These are phyloP conservation scores for Latrodectus hesperus DNA, from an alignment of 2,888 invertebrate genomes.

Conservation along the genomic window DNA sequence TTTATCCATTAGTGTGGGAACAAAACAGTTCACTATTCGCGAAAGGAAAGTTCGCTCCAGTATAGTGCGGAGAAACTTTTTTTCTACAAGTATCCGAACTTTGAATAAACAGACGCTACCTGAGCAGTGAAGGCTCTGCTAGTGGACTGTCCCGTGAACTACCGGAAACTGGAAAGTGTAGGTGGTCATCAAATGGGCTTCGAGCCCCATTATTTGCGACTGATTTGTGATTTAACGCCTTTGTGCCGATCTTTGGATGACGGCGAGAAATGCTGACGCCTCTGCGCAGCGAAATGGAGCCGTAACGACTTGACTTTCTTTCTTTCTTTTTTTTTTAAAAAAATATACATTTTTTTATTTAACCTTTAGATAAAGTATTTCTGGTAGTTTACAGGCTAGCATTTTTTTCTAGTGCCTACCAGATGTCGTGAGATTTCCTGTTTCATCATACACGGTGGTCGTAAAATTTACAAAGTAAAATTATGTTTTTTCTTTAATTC, in stretches of 20 bases:
- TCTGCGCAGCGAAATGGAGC: conserved; percentile 23
- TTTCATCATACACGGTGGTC: background rate
- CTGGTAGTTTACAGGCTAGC: background rate
- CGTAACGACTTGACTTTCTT: conserved; percentile 10
- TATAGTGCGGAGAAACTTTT: conserved; percentile 6
- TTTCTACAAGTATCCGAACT: conserved; percentile 3
- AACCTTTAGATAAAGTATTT: background rate
- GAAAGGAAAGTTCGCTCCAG: conserved; percentile 11
- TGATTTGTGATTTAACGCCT: conserved; percentile 61
- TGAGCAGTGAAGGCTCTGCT: background rate
- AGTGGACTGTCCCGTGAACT: conserved; percentile 29
- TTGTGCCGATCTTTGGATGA: background rate
- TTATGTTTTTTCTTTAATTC: background rate
- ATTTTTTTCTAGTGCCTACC: background rate
- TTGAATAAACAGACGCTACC: conserved; percentile 31
- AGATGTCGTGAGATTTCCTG: background rate
- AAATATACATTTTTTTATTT: background rate
- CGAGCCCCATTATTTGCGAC: conserved; percentile 57
- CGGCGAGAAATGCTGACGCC: background rate
- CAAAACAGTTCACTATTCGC: conserved; percentile 32
- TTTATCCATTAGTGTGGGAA: conserved; percentile 56
- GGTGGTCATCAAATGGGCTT: conserved; percentile 52
- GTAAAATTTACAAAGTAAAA: background rate
- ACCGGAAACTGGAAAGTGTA: conserved; percentile 57
- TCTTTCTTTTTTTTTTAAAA: background rate